phyloP scores from a whole-genome alignment of 2,888 invertebrate genomes.

The Dryocosmus kuriphilus region DNA sequence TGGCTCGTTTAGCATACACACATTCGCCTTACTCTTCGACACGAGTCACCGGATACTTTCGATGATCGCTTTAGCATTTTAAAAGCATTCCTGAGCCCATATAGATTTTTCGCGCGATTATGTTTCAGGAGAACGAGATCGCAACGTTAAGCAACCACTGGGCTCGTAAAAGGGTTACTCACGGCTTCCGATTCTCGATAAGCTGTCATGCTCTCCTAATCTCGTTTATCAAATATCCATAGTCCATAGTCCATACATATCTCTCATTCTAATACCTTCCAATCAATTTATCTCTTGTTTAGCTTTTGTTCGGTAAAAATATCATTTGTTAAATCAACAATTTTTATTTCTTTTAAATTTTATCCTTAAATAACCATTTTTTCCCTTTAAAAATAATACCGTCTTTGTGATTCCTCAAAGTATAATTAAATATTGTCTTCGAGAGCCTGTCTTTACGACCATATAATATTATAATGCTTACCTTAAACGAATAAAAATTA shows the following conservation, averaged over 20 bases:
- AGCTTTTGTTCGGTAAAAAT: too few species aligned
- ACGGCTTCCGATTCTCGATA: constrained; percentile 46
- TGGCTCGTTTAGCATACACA: constrained; percentile 35
- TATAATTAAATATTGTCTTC: too few species aligned
- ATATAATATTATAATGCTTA: too few species aligned
- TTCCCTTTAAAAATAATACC: too few species aligned
- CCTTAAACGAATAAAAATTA: too few species aligned
- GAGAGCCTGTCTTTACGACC: too few species aligned
- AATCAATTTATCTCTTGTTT: background rate
- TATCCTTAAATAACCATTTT: too few species aligned
- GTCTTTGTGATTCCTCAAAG: too few species aligned
- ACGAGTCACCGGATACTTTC: constrained; percentile 44
- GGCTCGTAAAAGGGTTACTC: constrained; percentile 42
- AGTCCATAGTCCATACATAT: too few species aligned
- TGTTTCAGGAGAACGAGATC: constrained; percentile 34
- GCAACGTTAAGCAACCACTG: constrained; percentile 38
- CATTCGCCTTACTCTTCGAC: constrained; percentile 41
- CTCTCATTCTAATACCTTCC: constrained; percentile 1
- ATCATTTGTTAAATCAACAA: too few species aligned
- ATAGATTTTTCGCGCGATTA: constrained; percentile 58
- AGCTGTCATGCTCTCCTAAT: constrained; percentile 38
- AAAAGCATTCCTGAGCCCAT: constrained; percentile 62
- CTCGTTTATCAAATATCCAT: constrained; percentile 33
- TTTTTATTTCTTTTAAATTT: too few species aligned
- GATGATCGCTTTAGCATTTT: constrained; percentile 64